A percentile compares a stretch with the other conserved stretches of the same genome.
phyloP scores from a whole-genome alignment of 2,888 invertebrate species.

The Fabriciana adippe region DNA sequence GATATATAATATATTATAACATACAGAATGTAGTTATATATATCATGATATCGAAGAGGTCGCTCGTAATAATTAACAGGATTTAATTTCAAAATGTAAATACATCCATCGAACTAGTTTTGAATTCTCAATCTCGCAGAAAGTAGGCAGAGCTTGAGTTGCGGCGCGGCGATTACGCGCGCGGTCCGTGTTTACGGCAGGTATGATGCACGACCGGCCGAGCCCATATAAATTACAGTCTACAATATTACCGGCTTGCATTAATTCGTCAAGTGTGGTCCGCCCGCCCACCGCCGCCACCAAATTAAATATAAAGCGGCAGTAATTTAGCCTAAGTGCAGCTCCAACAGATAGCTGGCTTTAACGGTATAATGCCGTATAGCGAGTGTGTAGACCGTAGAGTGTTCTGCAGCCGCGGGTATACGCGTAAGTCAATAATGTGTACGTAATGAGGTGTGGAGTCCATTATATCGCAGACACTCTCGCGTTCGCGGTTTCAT shows the following conservation, averaged over 20 bases:
- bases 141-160: constrained; percentile 26
- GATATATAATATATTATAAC: too few species aligned
- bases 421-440: constrained; percentile 1
- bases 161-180: constrained; percentile 36
- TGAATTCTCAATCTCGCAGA: constrained; percentile 22
- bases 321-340: constrained; percentile 36
- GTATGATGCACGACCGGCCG: constrained; percentile 54
- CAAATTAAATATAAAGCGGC: constrained; percentile 39
- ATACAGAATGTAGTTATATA: too few species aligned
- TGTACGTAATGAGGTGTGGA: not conserved
- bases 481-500: not conserved
- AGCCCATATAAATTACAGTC: constrained; percentile 47
- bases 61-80: not conserved
- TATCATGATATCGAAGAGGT: not conserved
- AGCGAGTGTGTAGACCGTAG: not conserved
- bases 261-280: constrained; percentile 65
- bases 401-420: not conserved
- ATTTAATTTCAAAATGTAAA: constrained; percentile 23
- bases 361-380: constrained; percentile 2
- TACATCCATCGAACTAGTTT: constrained; percentile 23
- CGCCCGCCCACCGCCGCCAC: constrained; percentile 24
- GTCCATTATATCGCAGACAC: constrained; percentile 1
- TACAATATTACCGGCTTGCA: constrained; percentile 55
- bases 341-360: constrained; percentile 20
- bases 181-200: constrained; percentile 38